Evolutionary conservation across 2,797 vertebrate species (phyloP), one percentile per base, ranked within the genome.

Genomic region (Pseudotriccus pelzelni): DNA sequence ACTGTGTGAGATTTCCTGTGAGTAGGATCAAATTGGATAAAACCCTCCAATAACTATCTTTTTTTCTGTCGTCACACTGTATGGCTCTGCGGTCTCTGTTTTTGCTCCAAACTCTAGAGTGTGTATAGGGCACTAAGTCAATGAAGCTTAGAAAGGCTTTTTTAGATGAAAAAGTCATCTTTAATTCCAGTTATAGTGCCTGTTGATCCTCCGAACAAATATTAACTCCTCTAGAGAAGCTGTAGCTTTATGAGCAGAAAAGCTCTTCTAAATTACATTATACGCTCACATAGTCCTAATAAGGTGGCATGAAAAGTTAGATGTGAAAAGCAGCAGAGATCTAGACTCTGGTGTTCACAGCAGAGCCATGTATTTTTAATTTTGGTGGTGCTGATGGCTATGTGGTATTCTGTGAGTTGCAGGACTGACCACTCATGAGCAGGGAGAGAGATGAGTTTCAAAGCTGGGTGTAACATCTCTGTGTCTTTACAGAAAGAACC

Each of bases 231-330:
- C 91, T 75, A 58, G 95, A 97, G 96, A 95, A 84, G 83, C 47
- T 68, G 62, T 21, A 95, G 91, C 37, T 84, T 93, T 96, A 97
- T 97, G 96, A 98, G 89, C 52, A 96, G 95, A 89, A 97, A 97
- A 98, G 89, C 96, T 87, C 94, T 96, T 98, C 83, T 97, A 97
- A 98, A 97, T 98, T 97, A 97, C 77, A 87, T 96, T 95, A 96
- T 84, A 79, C 86, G 88, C 93, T 96, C 88, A 89, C 46, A 76
- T 5, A 55, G 62, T 85, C 83, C 95, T 98, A 97, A 97, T 97
- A 97, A 98, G 92, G 47, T 74, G 81, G 43, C 77, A 80, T 58
- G 56, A 86, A 96, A 97, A 96, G 95, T 95, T 90, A 92, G 68
- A 75, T 88, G 76, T 43, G 74, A 63, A 66, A 85, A 82, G 49